Evolutionary conservation across 2,888 invertebrate genomes (phyloP).

Genomic region (Phyllotreta cruciferae): DNA sequence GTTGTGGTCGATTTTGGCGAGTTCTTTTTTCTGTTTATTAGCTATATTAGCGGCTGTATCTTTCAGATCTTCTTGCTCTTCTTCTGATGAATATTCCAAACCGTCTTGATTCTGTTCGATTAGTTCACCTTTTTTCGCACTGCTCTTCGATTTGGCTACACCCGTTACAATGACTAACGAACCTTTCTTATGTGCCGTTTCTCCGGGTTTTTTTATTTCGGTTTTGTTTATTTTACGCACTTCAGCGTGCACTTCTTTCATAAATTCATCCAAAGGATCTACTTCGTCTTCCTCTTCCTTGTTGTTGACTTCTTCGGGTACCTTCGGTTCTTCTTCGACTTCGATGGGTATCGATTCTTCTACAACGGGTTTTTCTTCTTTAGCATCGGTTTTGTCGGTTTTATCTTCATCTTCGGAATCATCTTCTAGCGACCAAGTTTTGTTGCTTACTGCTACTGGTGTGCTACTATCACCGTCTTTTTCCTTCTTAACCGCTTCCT

Average conservation of each 20-base stretch:
- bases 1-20: slow-evolving; percentile 91
- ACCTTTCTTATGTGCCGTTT: slow-evolving; percentile 60
- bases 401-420: slow-evolving; percentile 91
- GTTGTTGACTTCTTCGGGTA: slow-evolving; percentile 40
- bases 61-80: slow-evolving; percentile 93
- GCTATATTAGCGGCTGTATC: slow-evolving; percentile 88
- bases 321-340: slow-evolving; percentile 35
- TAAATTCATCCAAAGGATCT: slow-evolving; percentile 97
- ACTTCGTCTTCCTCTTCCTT: slow-evolving; percentile 76
- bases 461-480: slow-evolving; percentile 73
- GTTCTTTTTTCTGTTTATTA: slow-evolving; percentile 89
- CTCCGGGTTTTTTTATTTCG: slow-evolving; percentile 63
- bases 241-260: slow-evolving; percentile 86
- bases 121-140: slow-evolving; percentile 92
- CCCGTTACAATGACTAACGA: slow-evolving; percentile 71
- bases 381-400: slow-evolving; percentile 40
- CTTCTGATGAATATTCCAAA: slow-evolving; percentile 96
- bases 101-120: slow-evolving; percentile 99
- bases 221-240: slow-evolving; percentile 81
- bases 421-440: slow-evolving; percentile 96
- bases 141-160: slow-evolving; percentile 80
- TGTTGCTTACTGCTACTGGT: slow-evolving; percentile 62
- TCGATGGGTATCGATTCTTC: slow-evolving; percentile 14
- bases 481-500: slow-evolving; percentile 82
- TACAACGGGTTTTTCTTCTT: slow-evolving; percentile 31